Evolutionary conservation across 2,888 invertebrate genomes (phyloP), one percentile per base, ranked within the genome.

Genomic region (Melipona beecheii): DNA sequence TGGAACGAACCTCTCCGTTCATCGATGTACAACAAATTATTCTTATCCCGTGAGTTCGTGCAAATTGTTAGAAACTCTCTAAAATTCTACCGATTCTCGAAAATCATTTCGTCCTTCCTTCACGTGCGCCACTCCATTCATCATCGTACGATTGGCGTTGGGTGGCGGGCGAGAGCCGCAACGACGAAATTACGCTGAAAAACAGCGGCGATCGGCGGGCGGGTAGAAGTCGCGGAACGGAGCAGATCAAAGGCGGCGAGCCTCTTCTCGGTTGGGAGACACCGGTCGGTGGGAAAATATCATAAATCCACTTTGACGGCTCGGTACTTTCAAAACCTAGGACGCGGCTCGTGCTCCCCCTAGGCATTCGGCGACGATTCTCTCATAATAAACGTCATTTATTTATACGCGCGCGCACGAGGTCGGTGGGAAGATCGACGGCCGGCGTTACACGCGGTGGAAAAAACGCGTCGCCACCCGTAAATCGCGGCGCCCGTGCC

Each of bases 291-390:
- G 91, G 91, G 91, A 93, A 93, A 94, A 94, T 93, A 94, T 93
- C 92, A 93, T 94, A 94, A 94, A 94, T 94, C 91, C 92, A 92
- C 92, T 93, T 93, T 92, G 92, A 93, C 92, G 92, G 89, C 91
- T 93, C 91, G 90, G 92, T 91, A 90, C 90, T 92, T 90, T 92
- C 43, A 89, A 89, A 64, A 36, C 36, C 13, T 80, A 92, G 84
- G 43, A 43, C 89, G 92, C 91, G 92, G 92, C 91, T 92, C 64
- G 0, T 66, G 19, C 27, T 24, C 69, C n/a, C 36, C n/a, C 43
- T n/a, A n/a, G 62, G 62, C 83, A 43, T 43, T 43, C 43, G 43
- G 74, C 83, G 84, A 83, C 87, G 86, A 91, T 90, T 88, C 88
- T 92, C 91, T 92, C 92, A 90, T 92, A 92, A 92, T 91, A 92